Percentiles rank a stretch among this genome's conserved stretches.
These are phyloP conservation scores for Microcebus tavaratra DNA, from an alignment of 2,113 vertebrate genomes.

Conservation along the genomic window DNA sequence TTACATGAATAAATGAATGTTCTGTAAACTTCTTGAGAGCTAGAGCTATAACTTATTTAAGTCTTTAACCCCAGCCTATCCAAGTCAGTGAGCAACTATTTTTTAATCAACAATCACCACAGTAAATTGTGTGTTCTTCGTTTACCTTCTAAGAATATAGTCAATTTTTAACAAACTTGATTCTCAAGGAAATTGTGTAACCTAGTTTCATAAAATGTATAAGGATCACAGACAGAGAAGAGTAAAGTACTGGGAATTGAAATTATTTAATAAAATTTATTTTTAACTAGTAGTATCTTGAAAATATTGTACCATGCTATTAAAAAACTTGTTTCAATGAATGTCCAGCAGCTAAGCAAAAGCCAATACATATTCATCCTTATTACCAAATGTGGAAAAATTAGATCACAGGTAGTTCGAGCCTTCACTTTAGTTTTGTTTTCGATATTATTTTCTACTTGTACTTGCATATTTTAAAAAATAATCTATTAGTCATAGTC, in stretches of 20 bases:
- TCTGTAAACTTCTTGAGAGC: background rate
- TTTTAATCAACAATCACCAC: conserved; percentile 7
- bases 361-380: background rate
- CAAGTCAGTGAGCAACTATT: background rate
- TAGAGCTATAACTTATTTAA: background rate
- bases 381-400: conserved; percentile 32
- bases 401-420: conserved; percentile 57
- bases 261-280: background rate
- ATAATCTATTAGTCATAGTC: conserved; percentile 73
- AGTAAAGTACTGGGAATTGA: background rate
- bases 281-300: conserved; percentile 3
- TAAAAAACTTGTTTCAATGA: conserved; percentile 30
- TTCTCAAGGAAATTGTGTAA: conserved; percentile 7
- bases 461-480: conserved; percentile 64
- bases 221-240: background rate
- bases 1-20: background rate
- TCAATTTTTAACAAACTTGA: background rate
- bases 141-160: background rate
- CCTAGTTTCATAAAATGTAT: background rate
- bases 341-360: conserved; percentile 8
- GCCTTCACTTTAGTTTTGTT: conserved; percentile 51
- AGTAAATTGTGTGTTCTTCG: background rate
- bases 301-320: background rate
- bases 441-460: conserved; percentile 60
- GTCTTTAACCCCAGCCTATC: background rate